These are phyloP conservation scores for Meta bourneti DNA, from an alignment of 2,888 invertebrate species.

Conservation along the genomic window DNA sequence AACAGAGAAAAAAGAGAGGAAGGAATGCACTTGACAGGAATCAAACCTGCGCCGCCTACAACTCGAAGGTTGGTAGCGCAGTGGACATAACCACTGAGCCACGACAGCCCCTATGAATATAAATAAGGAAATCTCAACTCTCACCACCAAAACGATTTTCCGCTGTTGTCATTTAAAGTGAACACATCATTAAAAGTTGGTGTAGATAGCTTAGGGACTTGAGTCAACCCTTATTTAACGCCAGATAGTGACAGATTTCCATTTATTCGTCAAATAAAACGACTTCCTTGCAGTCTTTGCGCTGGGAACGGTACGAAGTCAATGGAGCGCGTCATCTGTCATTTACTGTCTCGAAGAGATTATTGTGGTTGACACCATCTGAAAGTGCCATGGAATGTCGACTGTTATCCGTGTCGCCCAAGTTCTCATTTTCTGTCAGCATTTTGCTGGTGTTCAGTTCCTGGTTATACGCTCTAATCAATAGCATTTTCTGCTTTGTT, in stretches of 20 bases:
- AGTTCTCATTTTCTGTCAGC: not conserved
- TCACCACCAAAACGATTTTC: too few relatives aligned
- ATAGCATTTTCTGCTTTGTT: not conserved
- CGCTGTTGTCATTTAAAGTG: too few relatives aligned
- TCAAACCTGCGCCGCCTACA: too few relatives aligned
- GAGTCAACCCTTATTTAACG: too few relatives aligned
- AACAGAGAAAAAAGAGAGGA: too few relatives aligned
- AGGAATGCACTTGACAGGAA: too few relatives aligned
- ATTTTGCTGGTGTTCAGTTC: slow-evolving; percentile 1
- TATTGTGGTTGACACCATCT: not conserved
- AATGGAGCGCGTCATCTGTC: slow-evolving; percentile 16
- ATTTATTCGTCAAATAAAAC: not conserved
- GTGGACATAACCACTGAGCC: too few relatives aligned
- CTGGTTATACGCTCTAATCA: not conserved
- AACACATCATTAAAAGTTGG: too few relatives aligned
- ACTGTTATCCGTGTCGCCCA: not conserved
- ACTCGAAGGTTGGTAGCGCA: too few relatives aligned
- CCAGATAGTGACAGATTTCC: not conserved
- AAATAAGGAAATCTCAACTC: too few relatives aligned
- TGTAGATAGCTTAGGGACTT: too few relatives aligned
- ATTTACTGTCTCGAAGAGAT: not conserved
- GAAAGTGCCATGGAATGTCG: not conserved
- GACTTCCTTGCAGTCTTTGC: not conserved
- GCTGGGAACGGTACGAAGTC: not conserved
- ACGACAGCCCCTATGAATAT: too few relatives aligned